Evolutionary conservation across 1,140 invertebrate species (phyloP).

Genomic region (Caenorhabditis inopinata): DNA sequence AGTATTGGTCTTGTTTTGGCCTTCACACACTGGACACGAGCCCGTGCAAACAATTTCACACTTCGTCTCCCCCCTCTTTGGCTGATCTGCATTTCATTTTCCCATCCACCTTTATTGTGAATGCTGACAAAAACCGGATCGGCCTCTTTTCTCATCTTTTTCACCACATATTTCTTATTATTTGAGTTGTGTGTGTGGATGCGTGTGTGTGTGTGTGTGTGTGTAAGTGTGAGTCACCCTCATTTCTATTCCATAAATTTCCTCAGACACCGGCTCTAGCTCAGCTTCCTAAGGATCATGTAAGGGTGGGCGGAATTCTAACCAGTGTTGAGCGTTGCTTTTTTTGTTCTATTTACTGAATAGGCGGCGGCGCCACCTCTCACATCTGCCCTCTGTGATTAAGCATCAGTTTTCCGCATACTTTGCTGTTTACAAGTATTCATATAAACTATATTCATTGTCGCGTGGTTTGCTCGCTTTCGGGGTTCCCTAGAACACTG

Average conservation of each 20-base stretch:
- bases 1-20: constrained; percentile 14
- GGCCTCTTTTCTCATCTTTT: neutral
- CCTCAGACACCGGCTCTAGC: neutral
- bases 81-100: neutral
- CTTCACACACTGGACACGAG: neutral
- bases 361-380: no score
- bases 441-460: no score
- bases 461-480: no score
- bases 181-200: neutral
- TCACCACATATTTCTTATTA: neutral
- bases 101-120: no score
- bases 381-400: no score
- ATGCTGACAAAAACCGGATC: constrained; percentile 3
- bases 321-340: no score
- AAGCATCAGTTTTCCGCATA: no score
- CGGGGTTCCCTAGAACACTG: no score
- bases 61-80: neutral
- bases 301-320: neutral
- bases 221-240: neutral
- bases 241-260: constrained; percentile 21
- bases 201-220: neutral
- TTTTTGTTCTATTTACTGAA: neutral
- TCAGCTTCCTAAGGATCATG: no score
- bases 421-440: no score
- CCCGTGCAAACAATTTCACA: neutral